Percentiles rank a stretch among this genome's conserved stretches.
Evolutionary conservation across 2,797 vertebrate genomes (phyloP).

Genomic region (Thaleichthys pacificus): DNA sequence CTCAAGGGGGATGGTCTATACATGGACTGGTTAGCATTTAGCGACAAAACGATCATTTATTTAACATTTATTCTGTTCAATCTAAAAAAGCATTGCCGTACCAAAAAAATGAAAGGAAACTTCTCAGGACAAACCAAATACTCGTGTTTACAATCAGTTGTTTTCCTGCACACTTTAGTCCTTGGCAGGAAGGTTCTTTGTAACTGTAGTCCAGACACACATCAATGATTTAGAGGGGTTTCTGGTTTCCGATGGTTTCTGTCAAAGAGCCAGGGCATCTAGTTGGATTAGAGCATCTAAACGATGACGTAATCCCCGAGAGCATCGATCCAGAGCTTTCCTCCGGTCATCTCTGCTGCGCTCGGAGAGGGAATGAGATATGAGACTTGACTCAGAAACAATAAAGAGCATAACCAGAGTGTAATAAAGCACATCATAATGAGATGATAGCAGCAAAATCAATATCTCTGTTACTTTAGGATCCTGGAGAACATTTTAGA

Average conservation of each 20-base stretch:
- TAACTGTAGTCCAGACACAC: conserved; percentile 31
- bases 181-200: conserved; percentile 17
- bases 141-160: background rate
- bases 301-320: conserved; percentile 33
- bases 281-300: conserved; percentile 27
- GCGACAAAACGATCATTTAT: background rate
- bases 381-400: conserved; percentile 38
- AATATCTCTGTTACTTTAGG: conserved; percentile 5
- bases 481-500: conserved; percentile 2
- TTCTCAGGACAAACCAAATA: background rate
- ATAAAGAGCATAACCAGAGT: conserved; percentile 37
- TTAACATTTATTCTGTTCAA: background rate
- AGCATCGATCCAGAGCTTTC: background rate
- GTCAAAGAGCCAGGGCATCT: conserved; percentile 39
- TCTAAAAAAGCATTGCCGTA: background rate
- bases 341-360: background rate
- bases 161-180: background rate
- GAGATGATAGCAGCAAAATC: conserved; percentile 2
- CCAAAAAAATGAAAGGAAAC: too few species aligned
- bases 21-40: background rate
- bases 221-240: conserved; percentile 50
- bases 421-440: conserved; percentile 34
- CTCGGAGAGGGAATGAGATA: conserved; percentile 28
- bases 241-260: conserved; percentile 48
- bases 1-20: background rate